phyloP scores from a whole-genome alignment of 2,797 vertebrate genomes.

The Orestias chungarensis region DNA sequence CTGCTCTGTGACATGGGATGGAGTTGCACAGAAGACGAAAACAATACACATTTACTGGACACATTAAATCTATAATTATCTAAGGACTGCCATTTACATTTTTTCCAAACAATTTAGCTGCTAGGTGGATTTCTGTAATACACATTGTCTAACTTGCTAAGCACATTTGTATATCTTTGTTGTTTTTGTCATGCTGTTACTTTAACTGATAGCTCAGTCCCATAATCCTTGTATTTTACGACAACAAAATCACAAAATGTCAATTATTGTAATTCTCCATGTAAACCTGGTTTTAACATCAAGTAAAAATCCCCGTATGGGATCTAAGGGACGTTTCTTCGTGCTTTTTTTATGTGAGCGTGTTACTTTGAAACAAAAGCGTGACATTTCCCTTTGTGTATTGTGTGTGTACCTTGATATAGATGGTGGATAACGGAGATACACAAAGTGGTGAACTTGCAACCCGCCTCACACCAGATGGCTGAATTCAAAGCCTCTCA shows the following conservation, averaged over 20 bases:
- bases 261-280: background rate
- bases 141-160: background rate
- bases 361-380: slow-evolving; percentile 13
- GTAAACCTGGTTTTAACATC: background rate
- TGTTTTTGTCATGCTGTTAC: slow-evolving; percentile 6
- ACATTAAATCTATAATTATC: background rate
- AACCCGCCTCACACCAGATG: slow-evolving; percentile 63
- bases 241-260: background rate
- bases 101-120: background rate
- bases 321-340: background rate
- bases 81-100: background rate
- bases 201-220: slow-evolving; percentile 1
- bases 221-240: background rate
- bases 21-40: background rate
- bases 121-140: background rate
- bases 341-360: slow-evolving; percentile 3
- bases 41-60: background rate
- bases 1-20: background rate
- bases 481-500: slow-evolving; percentile 66
- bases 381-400: background rate
- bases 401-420: slow-evolving; percentile 18
- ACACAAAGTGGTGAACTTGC: slow-evolving; percentile 40
- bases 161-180: slow-evolving; percentile 4
- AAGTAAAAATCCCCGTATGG: background rate
- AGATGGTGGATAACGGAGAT: slow-evolving; percentile 23